Conservation (phyloP, 2,797 vertebrate genomes). For the Galago senegalensis region DNA sequence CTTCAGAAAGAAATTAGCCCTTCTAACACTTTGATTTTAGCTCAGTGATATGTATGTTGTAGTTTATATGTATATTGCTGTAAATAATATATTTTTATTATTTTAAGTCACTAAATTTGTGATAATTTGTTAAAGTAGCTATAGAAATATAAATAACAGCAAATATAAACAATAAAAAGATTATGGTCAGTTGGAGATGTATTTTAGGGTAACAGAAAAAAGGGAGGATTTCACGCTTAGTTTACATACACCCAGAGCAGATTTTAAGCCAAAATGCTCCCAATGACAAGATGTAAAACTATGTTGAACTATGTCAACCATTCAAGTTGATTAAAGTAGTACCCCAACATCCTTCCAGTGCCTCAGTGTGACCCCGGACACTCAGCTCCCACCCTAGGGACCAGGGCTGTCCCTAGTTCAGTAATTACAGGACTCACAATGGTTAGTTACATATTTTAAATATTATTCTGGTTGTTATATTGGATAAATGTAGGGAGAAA, state of each 20-base stretch:
- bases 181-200: not conserved
- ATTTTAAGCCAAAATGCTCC: not conserved
- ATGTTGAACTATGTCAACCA: not conserved
- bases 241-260: not conserved
- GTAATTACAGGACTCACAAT: not conserved
- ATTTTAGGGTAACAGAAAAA: not conserved
- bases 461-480: not conserved
- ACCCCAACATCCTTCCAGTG: not conserved
- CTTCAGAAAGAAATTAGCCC: not conserved
- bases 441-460: not conserved
- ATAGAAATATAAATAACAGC: not conserved
- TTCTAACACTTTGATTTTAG: not conserved
- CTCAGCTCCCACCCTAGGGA: not conserved
- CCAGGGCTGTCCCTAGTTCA: not conserved
- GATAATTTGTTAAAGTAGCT: not conserved
- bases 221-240: not conserved
- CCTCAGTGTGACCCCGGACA: not conserved
- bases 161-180: not conserved
- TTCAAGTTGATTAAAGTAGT: not conserved
- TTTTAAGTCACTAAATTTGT: not conserved
- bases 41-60: not conserved
- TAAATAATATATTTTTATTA: not conserved
- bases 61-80: not conserved
- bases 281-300: not conserved
- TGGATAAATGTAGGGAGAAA: not conserved